Percentiles rank a stretch among this genome's conserved stretches.
Evolutionary conservation across 1,140 invertebrate species (phyloP).

Genomic region (Diabrotica undecimpunctata): DNA sequence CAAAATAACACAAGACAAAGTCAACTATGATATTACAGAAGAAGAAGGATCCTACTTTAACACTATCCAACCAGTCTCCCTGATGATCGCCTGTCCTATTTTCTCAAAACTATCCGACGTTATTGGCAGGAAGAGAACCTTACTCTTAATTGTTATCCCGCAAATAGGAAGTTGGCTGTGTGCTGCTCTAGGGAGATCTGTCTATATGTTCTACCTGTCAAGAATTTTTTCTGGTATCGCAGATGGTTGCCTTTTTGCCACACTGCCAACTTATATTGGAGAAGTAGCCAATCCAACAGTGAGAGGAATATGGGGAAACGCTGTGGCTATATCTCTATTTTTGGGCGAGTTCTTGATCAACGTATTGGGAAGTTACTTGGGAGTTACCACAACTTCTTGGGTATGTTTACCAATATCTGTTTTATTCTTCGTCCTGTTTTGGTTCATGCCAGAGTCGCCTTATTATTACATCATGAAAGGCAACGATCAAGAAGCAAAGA

Average conservation of each 20-base stretch:
- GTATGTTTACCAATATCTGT: slow-evolving; percentile 13
- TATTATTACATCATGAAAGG: slow-evolving; percentile 39
- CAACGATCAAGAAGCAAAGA: slow-evolving; percentile 40
- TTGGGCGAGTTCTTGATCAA: slow-evolving; percentile 52
- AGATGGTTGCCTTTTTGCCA: slow-evolving; percentile 1
- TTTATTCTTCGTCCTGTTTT: slow-evolving; percentile 7
- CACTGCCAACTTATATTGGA: slow-evolving; percentile 58
- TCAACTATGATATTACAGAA: slow-evolving; percentile 27
- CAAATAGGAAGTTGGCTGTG: slow-evolving; percentile 25
- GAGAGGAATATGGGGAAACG: slow-evolving; percentile 55
- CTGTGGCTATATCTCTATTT: slow-evolving; percentile 49
- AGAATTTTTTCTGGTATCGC: slow-evolving; percentile 24
- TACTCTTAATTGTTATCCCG: slow-evolving; percentile 27
- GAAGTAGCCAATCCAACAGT: slow-evolving; percentile 63
- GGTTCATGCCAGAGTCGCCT: slow-evolving; percentile 41
- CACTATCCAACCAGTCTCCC: slow-evolving; percentile 22
- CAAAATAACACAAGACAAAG: slow-evolving; percentile 27
- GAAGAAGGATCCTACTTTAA: slow-evolving; percentile 30
- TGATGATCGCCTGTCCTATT: slow-evolving; percentile 15
- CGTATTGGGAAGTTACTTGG: slow-evolving; percentile 38
- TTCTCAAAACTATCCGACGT: slow-evolving; percentile 21
- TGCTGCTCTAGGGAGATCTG: slow-evolving; percentile 20
- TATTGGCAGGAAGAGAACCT: slow-evolving; percentile 28
- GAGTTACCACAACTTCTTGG: slow-evolving; percentile 20
- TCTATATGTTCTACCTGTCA: slow-evolving; percentile 27